Conservation (phyloP, 2,797 vertebrate species). For the Benthosema pterotum region DNA sequence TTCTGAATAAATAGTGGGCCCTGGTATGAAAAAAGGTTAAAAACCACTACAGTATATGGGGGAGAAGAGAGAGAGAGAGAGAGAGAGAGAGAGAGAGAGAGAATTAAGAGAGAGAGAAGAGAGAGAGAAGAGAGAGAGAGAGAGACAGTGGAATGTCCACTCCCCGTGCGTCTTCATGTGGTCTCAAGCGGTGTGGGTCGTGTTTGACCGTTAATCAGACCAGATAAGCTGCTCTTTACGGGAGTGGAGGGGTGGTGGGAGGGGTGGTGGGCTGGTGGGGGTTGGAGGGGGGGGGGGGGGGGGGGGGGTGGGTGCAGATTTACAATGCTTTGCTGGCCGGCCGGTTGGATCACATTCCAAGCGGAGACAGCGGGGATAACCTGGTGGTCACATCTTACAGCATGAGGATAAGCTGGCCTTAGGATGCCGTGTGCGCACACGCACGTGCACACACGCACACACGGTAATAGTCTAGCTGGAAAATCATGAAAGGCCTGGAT, state of each 20-base stretch:
- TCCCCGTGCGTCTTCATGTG: conserved; percentile 65
- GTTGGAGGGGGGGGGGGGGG: not conserved
- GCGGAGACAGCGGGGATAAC: conserved; percentile 59
- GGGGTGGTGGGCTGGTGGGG: too few relatives aligned
- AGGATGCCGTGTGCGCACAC: not conserved
- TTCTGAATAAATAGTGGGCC: too few relatives aligned
- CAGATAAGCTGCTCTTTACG: conserved; percentile 71
- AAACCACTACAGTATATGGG: too few relatives aligned
- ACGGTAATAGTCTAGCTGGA: not conserved
- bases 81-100: conserved; percentile 43
- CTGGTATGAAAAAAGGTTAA: too few relatives aligned
- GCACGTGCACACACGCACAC: conserved; percentile 1
- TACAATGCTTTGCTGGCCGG: conserved; percentile 59
- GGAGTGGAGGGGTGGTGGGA: conserved; percentile 8
- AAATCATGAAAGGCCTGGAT: conserved; percentile 27
- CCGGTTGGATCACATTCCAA: conserved; percentile 57
- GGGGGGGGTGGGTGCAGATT: conserved; percentile 57
- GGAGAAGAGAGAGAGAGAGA: conserved; percentile 40
- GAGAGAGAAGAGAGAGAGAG: conserved; percentile 29
- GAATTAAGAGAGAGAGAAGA: conserved; percentile 26
- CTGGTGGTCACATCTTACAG: conserved; percentile 43
- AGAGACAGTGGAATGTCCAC: conserved; percentile 69
- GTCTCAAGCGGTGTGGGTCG: conserved; percentile 50
- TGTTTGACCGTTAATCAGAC: conserved; percentile 69
- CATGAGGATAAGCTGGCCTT: conserved; percentile 48